A percentile compares a stretch with the other conserved stretches of the same genome.
phyloP scores from a whole-genome alignment of 2,113 vertebrate species.

The Nannobrachium achirus region DNA sequence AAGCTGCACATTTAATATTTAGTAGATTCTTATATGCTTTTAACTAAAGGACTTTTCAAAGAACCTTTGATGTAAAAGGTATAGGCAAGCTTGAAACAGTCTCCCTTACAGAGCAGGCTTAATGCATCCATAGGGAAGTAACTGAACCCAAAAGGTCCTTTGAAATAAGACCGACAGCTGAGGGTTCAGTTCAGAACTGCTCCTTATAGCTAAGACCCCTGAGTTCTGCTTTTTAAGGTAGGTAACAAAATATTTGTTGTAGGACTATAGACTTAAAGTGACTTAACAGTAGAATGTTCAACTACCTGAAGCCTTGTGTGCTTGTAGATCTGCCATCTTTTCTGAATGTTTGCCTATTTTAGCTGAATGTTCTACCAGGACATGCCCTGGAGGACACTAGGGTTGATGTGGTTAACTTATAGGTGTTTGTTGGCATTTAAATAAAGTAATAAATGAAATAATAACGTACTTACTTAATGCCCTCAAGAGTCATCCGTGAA shows the following conservation, averaged over 20 bases:
- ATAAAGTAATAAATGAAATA: no score
- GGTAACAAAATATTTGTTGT: constrained; percentile 17
- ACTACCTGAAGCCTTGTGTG: no score
- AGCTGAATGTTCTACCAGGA: no score
- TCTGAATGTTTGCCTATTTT: no score
- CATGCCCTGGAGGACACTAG: no score
- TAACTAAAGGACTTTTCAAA: constrained; percentile 1
- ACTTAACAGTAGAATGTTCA: no score
- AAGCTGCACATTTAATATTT: neutral
- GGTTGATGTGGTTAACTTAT: no score
- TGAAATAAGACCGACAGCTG: constrained; percentile 49
- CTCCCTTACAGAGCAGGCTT: constrained; percentile 15
- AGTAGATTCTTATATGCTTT: constrained; percentile 19
- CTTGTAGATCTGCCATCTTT: no score
- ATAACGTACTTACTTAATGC: no score
- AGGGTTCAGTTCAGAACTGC: constrained; percentile 23
- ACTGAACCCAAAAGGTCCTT: constrained; percentile 19
- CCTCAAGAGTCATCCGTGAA: no score
- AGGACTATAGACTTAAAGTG: constrained; percentile 44
- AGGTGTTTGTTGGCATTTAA: no score
- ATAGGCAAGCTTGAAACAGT: constrained; percentile 2
- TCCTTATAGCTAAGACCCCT: constrained; percentile 39
- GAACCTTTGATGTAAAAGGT: constrained; percentile 49
- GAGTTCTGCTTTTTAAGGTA: constrained; percentile 53
- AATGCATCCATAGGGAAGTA: constrained; percentile 31